Evolutionary conservation across 2,797 vertebrate genomes (phyloP).

Genomic region (Phylloscopus collybita): DNA sequence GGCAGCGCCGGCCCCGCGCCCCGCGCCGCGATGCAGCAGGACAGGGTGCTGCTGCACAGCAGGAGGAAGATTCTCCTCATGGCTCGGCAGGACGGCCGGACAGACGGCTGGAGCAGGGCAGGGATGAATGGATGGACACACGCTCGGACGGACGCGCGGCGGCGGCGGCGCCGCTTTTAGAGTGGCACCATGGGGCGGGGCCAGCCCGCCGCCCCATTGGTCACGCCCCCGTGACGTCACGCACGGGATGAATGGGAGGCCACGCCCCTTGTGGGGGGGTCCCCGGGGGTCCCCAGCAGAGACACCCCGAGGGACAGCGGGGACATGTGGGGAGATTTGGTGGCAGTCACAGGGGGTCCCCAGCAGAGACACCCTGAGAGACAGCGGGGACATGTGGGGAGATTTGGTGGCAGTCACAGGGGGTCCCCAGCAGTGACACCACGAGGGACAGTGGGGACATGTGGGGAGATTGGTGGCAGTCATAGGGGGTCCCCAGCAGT

Average conservation of each 20-base stretch:
- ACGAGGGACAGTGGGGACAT: background rate
- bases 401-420: too few species aligned
- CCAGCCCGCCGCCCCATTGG: background rate
- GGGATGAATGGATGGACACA: background rate
- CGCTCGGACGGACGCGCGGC: background rate
- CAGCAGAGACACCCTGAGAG: too few species aligned
- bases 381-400: too few species aligned
- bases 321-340: too few species aligned
- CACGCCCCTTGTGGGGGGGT: background rate
- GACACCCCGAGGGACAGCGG: background rate
- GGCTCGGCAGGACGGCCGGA: background rate
- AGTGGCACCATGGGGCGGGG: background rate
- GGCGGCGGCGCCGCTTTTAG: background rate
- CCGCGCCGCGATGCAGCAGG: background rate
- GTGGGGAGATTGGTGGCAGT: background rate
- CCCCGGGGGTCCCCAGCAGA: background rate
- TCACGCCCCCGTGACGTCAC: background rate
- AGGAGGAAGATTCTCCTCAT: slow-evolving; percentile 10
- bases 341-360: too few species aligned
- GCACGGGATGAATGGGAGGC: rapidly evolving
- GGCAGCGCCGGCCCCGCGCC: background rate
- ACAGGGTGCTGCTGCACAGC: background rate
- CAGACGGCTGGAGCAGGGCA: background rate
- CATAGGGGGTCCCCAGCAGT: background rate
- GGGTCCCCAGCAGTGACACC: background rate